Conservation (phyloP, 2,113 vertebrate species). For the Octodon degus region DNA sequence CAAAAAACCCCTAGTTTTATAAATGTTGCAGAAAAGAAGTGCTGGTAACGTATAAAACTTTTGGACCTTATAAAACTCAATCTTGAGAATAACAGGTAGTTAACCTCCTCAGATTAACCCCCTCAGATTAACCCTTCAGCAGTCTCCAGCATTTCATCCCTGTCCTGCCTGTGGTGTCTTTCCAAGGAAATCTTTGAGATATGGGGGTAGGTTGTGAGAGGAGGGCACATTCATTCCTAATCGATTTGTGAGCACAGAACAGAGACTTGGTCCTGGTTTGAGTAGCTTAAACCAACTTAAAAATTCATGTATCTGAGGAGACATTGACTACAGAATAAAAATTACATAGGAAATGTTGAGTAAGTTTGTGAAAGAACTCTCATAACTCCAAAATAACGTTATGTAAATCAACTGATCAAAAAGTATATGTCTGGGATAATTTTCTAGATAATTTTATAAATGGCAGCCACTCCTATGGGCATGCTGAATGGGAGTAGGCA, state of each 20-base stretch:
- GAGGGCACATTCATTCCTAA: constrained; percentile 22
- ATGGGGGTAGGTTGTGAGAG: neutral
- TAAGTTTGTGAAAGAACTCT: constrained; percentile 72
- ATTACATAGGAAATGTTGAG: constrained; percentile 51
- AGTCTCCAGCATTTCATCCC: neutral
- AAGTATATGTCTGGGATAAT: neutral
- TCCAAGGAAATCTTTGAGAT: constrained; percentile 22
- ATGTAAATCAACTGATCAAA: constrained; percentile 3
- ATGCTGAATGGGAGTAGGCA: neutral
- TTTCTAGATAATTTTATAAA: neutral
- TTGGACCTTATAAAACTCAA: neutral
- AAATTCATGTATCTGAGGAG: constrained; percentile 66
- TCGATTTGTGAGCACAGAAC: constrained; percentile 68
- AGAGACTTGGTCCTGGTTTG: constrained; percentile 69
- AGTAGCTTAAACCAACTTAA: constrained; percentile 64
- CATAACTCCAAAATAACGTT: constrained; percentile 70
- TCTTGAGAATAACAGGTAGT: constrained; percentile 45
- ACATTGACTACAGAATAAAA: constrained; percentile 53
- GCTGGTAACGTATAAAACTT: constrained; percentile 23
- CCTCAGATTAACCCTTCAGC: neutral
- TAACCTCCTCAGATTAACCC: neutral
- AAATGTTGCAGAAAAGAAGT: constrained; percentile 34
- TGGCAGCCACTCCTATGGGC: neutral
- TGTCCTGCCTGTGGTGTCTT: neutral
- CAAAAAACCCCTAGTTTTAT: neutral